Conservation (phyloP, 2,113 vertebrate genomes). For the Catagonus wagneri region DNA sequence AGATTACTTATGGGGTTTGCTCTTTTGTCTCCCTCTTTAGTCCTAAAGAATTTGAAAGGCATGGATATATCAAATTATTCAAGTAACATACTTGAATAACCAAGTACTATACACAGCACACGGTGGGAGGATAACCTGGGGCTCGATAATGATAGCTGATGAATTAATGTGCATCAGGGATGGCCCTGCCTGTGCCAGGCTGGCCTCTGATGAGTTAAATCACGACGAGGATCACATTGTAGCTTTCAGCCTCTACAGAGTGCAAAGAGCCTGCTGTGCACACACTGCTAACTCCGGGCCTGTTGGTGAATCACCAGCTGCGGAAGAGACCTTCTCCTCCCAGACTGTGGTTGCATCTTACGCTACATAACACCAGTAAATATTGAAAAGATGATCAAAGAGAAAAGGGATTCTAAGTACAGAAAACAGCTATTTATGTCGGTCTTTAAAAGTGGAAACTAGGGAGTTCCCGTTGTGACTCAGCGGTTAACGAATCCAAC, state of each 20-base stretch:
- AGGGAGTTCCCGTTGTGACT: too few relatives aligned
- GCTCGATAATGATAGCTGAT: not conserved
- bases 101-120: not conserved
- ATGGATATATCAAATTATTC: not conserved
- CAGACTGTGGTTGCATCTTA: not conserved
- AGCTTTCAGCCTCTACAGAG: not conserved
- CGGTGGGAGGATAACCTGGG: not conserved
- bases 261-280: not conserved
- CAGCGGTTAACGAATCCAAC: too few relatives aligned
- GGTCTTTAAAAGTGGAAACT: constrained; percentile 24
- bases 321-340: not conserved
- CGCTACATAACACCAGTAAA: not conserved
- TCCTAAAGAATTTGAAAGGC: not conserved
- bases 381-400: not conserved
- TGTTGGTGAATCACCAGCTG: not conserved
- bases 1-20: not conserved
- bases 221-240: not conserved
- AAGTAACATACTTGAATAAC: too few relatives aligned
- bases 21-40: not conserved
- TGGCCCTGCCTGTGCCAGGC: not conserved
- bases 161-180: not conserved
- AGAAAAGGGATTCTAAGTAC: not conserved
- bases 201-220: not conserved
- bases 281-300: not conserved
- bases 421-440: not conserved